These are phyloP conservation scores for Ormyrus thymus DNA, from an alignment of 2,888 invertebrate species.

Conservation along the genomic window DNA sequence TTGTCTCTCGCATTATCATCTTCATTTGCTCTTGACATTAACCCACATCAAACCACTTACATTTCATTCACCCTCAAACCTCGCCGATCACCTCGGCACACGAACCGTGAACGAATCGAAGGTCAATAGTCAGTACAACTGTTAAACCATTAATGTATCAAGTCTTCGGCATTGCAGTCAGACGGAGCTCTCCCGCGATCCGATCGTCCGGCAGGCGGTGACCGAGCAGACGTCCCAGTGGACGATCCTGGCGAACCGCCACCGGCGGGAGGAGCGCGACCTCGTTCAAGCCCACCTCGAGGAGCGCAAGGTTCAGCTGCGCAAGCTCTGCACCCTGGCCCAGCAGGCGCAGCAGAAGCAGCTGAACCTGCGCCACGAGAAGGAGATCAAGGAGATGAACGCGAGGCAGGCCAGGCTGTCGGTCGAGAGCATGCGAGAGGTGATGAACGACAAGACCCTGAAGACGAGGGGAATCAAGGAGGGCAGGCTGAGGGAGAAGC, in stretches of 20 bases:
- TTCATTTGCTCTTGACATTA: no score
- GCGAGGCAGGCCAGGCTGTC: slow-evolving; percentile 95
- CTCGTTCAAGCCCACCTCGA: slow-evolving; percentile 88
- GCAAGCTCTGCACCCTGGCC: slow-evolving; percentile 87
- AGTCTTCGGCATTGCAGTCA: slow-evolving; percentile 78
- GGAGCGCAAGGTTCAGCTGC: slow-evolving; percentile 84
- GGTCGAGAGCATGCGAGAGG: slow-evolving; percentile 97
- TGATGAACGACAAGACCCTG: slow-evolving; percentile 95
- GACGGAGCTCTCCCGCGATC: slow-evolving; percentile 87
- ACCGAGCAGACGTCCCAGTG: slow-evolving; percentile 95
- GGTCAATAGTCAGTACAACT: slow-evolving; percentile 15
- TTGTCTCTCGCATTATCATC: no score
- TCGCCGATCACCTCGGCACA: no score
- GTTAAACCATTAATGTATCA: slow-evolving; percentile 31
- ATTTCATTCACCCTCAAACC: no score
- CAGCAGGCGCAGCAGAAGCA: slow-evolving; percentile 92
- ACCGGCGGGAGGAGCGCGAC: slow-evolving; percentile 89
- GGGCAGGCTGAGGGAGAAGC: slow-evolving; percentile 93
- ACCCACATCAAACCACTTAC: no score
- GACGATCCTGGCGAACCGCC: slow-evolving; percentile 91
- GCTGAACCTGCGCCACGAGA: slow-evolving; percentile 91
- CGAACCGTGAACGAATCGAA: slow-evolving; percentile 1
- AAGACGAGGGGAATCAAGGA: slow-evolving; percentile 98
- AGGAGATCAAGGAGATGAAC: slow-evolving; percentile 97
- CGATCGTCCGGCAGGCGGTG: slow-evolving; percentile 87